Conservation (phyloP, 2,113 vertebrate species). For the Fulmarus glacialis region DNA sequence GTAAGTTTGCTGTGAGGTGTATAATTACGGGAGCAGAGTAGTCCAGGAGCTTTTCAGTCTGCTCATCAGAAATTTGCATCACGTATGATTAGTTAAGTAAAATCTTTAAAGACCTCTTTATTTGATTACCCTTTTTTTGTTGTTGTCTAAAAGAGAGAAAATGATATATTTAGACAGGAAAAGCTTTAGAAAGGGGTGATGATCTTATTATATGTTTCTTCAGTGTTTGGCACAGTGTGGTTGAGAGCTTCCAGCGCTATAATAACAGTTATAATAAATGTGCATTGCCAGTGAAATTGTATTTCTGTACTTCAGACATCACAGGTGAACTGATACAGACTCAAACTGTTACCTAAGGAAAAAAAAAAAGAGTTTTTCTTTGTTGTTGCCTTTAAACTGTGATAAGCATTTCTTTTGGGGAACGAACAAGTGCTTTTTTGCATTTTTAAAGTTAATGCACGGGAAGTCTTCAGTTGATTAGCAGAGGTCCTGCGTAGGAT, state of each 20-base stretch:
- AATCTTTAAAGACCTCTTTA: neutral
- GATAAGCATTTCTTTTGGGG: neutral
- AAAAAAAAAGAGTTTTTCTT: neutral
- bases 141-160: neutral
- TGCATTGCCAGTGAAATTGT: neutral
- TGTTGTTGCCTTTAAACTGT: neutral
- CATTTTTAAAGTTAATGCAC: slow-evolving; percentile 6
- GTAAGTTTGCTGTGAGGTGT: neutral
- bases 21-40: neutral
- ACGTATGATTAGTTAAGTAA: neutral
- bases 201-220: slow-evolving; percentile 20
- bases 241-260: neutral
- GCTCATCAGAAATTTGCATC: neutral
- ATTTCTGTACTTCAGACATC: neutral
- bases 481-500: slow-evolving; percentile 22
- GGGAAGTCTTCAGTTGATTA: slow-evolving; percentile 50
- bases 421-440: neutral
- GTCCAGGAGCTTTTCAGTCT: neutral
- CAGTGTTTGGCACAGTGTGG: neutral
- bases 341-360: neutral
- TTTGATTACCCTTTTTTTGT: neutral
- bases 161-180: neutral
- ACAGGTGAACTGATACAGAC: slow-evolving; percentile 18
- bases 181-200: neutral
- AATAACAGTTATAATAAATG: neutral